These are phyloP conservation scores for Dromiciops gliroides DNA, from an alignment of 2,113 vertebrate species.

Conservation along the genomic window DNA sequence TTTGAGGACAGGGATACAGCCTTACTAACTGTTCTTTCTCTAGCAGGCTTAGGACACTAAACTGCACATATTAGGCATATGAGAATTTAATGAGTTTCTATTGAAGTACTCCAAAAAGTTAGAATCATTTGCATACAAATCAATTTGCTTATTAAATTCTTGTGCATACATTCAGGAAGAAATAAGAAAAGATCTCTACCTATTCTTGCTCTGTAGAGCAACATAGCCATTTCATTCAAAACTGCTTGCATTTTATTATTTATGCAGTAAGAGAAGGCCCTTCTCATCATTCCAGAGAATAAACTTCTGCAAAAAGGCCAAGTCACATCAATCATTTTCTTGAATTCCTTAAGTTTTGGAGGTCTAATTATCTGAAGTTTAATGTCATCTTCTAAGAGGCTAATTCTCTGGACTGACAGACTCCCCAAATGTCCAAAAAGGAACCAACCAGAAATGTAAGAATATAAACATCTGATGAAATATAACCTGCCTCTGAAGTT, in stretches of 20 bases:
- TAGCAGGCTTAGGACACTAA: not conserved
- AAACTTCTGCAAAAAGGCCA: constrained; percentile 20
- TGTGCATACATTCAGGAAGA: not conserved
- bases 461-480: constrained; percentile 75
- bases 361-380: constrained; percentile 27
- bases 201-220: not conserved
- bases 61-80: not conserved
- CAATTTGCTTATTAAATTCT: not conserved
- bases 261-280: not conserved
- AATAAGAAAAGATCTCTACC: not conserved
- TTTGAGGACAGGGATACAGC: not conserved
- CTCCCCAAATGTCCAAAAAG: constrained; percentile 45
- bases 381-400: constrained; percentile 61
- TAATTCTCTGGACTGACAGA: constrained; percentile 63
- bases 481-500: constrained; percentile 75
- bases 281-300: not conserved
- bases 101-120: not conserved
- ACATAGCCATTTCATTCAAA: not conserved
- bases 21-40: not conserved
- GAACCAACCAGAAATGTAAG: constrained; percentile 65
- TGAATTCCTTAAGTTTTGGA: constrained; percentile 55
- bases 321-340: constrained; percentile 6
- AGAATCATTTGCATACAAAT: not conserved
- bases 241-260: not conserved
- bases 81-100: not conserved